Evolutionary conservation across 1,140 invertebrate genomes (phyloP), one percentile per base, ranked within the genome.

Genomic region (Trachymyrmex cornetzi): DNA sequence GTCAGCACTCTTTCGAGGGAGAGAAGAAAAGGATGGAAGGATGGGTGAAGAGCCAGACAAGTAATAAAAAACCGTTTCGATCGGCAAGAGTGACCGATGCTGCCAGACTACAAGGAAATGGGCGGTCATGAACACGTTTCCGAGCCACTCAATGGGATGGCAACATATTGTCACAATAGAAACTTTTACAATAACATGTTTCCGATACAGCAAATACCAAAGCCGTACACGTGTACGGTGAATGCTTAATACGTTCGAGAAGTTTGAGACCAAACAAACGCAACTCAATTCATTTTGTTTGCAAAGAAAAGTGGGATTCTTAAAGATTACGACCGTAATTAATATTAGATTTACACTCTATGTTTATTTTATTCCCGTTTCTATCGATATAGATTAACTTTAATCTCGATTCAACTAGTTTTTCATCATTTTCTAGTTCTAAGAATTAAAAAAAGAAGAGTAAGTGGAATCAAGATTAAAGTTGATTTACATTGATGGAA

Each of bases 31-130:
- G 16, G 38, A 22, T 61, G 14, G 44, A 16, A 50, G 38, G 22
- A 59, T 48, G 38, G 48, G 27, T 12, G 22, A 48, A 44, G 6
- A 61, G 57, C 0, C 22, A 53, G 34, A 24, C 44, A 53, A 57
- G 55, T 75, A 61, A 89, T 67, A 80, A 86, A 66, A 66, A 57
- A 71, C 22, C 12, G 50, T 86, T 75, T 80, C 67, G 57, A 74
- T 80, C 38, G 64, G 9, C n/a, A 24, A 63, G 53, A 74, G 48
- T 74, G 38, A 34, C 53, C 53, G 48, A 66, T 27, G 67, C 48
- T 44, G 19, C 27, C 16, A 30, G 19, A 53, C 9, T 27, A 66
- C 72, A 57, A 72, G 77, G 85, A 84, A 87, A 63, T 85, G 74
- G 80, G 24, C 55, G 63, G 27, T 64, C 64, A 27, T 66, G 71